Evolutionary conservation across 1,140 invertebrate species (phyloP).

Genomic region (Ooceraea biroi): DNA sequence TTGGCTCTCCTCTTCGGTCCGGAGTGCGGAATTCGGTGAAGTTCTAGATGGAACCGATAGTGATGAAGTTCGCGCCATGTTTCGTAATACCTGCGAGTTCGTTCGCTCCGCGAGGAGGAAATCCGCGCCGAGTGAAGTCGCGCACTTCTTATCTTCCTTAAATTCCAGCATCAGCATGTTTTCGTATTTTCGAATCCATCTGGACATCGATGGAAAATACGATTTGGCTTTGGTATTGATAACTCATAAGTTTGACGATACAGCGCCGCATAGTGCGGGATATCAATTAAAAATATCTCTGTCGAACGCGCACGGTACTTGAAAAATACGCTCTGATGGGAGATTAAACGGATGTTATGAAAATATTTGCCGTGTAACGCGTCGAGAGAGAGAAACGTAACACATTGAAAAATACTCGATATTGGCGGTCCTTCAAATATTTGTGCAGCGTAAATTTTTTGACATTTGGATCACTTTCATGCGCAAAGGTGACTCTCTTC

Average conservation of each 20-base stretch:
- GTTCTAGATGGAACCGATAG: conserved; percentile 53
- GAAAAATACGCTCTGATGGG: conserved; percentile 58
- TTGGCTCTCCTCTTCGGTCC: background rate
- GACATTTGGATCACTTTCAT: conserved; percentile 37
- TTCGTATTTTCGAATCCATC: background rate
- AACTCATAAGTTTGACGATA: conserved; percentile 39
- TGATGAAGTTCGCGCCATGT: conserved; percentile 39
- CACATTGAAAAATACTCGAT: conserved; percentile 55
- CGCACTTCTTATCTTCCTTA: conserved; percentile 22
- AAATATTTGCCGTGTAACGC: conserved; percentile 57
- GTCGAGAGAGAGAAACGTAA: conserved; percentile 25
- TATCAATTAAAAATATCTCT: conserved; percentile 61
- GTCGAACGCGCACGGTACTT: conserved; percentile 43
- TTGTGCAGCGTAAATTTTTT: conserved; percentile 55
- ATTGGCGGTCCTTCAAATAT: conserved; percentile 40
- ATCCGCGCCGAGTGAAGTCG: background rate
- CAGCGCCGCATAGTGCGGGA: background rate
- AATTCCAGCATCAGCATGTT: conserved; percentile 6
- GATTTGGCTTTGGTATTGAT: conserved; percentile 23
- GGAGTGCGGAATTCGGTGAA: conserved; percentile 27
- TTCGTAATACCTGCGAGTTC: conserved; percentile 56
- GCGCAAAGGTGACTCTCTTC: conserved; percentile 27
- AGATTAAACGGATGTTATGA: conserved; percentile 63
- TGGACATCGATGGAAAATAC: background rate
- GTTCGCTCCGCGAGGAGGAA: conserved; percentile 19